These are phyloP conservation scores for Prostheceraeus crozeri DNA, from an alignment of 2,888 invertebrate genomes.

Conservation along the genomic window DNA sequence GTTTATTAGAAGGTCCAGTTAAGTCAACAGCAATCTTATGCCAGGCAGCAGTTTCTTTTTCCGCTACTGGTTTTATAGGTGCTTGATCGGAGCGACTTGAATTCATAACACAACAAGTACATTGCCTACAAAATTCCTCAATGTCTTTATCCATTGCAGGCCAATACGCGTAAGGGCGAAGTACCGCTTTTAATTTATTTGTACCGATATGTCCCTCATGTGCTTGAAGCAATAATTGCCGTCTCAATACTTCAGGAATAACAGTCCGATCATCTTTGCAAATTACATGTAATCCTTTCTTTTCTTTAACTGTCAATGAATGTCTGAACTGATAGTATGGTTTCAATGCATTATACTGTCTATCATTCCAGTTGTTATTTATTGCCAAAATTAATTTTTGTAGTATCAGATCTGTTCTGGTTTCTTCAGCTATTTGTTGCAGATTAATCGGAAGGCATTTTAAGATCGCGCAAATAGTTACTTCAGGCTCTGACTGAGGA, in stretches of 20 bases:
- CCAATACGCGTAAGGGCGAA: neutral
- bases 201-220: constrained; percentile 6
- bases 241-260: constrained; percentile 3
- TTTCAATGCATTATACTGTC: constrained; percentile 11
- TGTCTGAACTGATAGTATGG: constrained; percentile 14
- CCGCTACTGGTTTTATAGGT: constrained; percentile 7
- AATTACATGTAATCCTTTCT: neutral
- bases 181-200: constrained; percentile 13
- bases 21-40: neutral
- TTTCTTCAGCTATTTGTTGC: constrained; percentile 18
- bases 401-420: neutral
- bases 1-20: neutral
- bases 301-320: constrained; percentile 1
- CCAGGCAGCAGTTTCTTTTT: neutral
- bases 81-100: neutral
- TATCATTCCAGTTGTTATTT: constrained; percentile 24
- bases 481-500: too few species aligned
- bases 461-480: constrained; percentile 23
- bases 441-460: constrained; percentile 13
- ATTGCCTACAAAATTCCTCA: constrained; percentile 8
- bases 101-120: neutral
- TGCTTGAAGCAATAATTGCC: neutral
- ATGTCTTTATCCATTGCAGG: constrained; percentile 7
- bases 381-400: constrained; percentile 17
- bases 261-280: neutral